Evolutionary conservation across 2,113 vertebrate species (phyloP).

Genomic region (Atlantisia rogersi): DNA sequence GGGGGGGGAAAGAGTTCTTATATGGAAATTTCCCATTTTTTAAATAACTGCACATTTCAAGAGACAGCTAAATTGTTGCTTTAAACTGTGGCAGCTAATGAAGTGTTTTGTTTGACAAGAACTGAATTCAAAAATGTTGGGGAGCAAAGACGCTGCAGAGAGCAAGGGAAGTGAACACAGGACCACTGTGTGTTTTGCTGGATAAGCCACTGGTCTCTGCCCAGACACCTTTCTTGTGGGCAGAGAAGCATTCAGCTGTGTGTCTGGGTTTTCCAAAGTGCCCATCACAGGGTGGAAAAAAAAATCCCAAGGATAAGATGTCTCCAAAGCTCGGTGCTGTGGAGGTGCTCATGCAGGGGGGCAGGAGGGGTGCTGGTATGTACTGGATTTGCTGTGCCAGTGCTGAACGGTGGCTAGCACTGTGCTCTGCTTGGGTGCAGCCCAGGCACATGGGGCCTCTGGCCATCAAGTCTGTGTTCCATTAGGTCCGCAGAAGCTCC

Average conservation of each 20-base stretch:
- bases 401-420: background rate
- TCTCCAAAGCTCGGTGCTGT: background rate
- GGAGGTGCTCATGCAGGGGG: background rate
- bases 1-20: background rate
- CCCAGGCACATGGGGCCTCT: background rate
- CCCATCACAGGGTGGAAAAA: background rate
- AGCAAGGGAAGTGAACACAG: background rate
- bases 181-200: background rate
- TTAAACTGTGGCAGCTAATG: background rate
- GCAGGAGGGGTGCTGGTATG: background rate
- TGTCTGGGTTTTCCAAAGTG: background rate
- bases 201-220: background rate
- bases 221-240: background rate
- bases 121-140: background rate
- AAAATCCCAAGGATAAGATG: background rate
- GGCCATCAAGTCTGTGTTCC: background rate
- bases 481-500: constrained; percentile 78
- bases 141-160: background rate
- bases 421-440: fast-evolving
- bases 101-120: background rate
- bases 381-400: background rate
- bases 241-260: background rate
- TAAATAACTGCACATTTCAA: background rate
- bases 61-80: background rate
- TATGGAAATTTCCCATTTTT: background rate